Evolutionary conservation across 1,140 invertebrate genomes (phyloP), one percentile per base, ranked within the genome.

Genomic region (Bombus impatiens): DNA sequence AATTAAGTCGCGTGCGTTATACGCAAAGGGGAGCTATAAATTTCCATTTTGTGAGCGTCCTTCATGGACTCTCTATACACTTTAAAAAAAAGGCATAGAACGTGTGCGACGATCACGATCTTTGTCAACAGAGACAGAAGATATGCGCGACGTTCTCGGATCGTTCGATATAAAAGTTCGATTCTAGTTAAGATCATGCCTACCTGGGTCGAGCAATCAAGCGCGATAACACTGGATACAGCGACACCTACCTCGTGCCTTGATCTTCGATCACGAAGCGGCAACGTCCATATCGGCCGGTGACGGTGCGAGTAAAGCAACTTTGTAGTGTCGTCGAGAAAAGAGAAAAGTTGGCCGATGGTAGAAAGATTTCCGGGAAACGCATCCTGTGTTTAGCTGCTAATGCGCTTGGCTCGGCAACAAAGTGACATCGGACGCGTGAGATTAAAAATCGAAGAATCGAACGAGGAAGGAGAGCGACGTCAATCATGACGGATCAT

Each of bases 1-100:
- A 86, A 89, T 89, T 89, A 88, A 83, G 1, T 22, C n/a, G 65
- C 70, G 83, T 78, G 37, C 40, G 8, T 59, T 72, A 59, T 18
- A 12, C 25, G 40, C 53, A 4, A 4, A 53, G 32, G 12, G 12
- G 0, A 13, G 5, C 8, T 53, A 53, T 28, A 35, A 28, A 75
- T 75, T 75, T 75, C 28, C 47, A 37, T 57, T 57, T 57, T 13
- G 32, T 25, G 37, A 76, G 28, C 4, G 13, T 25, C 5, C 25
- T 57, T 10, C 42, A 1, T 8, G 25, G 10, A 37, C 4, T 5
- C 35, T 9, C 13, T 32, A 18, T 37, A 37, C 22, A 3, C 25
- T 22, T 32, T 1, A 13, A 28, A 12, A 28, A 28, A 2, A 5
- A 13, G 28, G 0, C 10, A 28, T 40, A 40, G 25, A 25, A 15